phyloP scores from a whole-genome alignment of 2,888 invertebrate species.

The Drosophila monieri region DNA sequence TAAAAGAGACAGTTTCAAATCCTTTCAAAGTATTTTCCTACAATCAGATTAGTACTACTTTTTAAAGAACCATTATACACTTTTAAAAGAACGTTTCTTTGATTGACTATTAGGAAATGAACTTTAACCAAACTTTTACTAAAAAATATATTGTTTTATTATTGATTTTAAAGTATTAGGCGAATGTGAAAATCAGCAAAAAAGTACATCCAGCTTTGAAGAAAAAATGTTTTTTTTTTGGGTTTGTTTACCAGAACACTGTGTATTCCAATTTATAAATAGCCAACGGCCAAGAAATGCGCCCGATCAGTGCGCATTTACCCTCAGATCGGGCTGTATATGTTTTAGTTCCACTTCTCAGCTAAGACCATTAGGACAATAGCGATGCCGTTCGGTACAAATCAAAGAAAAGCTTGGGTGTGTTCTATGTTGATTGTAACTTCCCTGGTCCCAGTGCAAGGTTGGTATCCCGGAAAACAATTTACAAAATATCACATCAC shows the following conservation, averaged over 20 bases:
- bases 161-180: not conserved
- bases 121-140: too few relatives aligned
- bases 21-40: too few relatives aligned
- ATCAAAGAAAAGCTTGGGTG: constrained; percentile 4
- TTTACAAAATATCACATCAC: too few relatives aligned
- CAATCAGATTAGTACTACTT: too few relatives aligned
- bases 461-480: constrained; percentile 24
- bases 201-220: not conserved
- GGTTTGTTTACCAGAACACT: constrained; percentile 31
- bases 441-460: constrained; percentile 31
- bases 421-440: constrained; percentile 40
- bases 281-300: constrained; percentile 53
- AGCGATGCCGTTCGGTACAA: constrained; percentile 44
- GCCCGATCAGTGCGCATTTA: constrained; percentile 59
- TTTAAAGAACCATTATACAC: too few relatives aligned
- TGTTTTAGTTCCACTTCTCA: constrained; percentile 17
- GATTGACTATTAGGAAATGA: too few relatives aligned
- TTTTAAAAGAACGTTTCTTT: too few relatives aligned
- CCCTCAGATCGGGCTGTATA: constrained; percentile 28
- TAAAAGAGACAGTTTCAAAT: not conserved
- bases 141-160: too few relatives aligned
- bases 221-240: not conserved
- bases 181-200: not conserved
- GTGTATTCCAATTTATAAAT: constrained; percentile 66
- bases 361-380: constrained; percentile 22